Percentiles rank a stretch among this genome's conserved stretches.
These are phyloP conservation scores for Ormyrus pomaceus DNA, from an alignment of 2,888 invertebrate species.

Conservation along the genomic window DNA sequence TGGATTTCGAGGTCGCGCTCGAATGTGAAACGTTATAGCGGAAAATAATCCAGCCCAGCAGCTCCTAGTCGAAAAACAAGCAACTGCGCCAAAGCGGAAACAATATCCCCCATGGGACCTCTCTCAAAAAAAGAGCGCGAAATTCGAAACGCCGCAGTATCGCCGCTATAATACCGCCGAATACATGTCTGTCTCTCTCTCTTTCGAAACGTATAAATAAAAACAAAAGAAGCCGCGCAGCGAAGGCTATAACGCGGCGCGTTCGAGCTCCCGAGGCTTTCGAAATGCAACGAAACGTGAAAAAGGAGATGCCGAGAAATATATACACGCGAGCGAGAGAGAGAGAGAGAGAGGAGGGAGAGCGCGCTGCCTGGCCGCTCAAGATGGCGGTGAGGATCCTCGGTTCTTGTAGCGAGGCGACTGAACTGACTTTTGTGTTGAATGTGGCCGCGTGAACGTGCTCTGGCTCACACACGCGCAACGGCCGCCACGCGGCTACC, in stretches of 20 bases:
- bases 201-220: constrained; percentile 33
- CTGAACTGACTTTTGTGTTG: not conserved
- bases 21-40: no score
- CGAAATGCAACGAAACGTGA: constrained; percentile 48
- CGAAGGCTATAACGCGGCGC: constrained; percentile 13
- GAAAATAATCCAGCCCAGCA: no score
- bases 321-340: constrained; percentile 8
- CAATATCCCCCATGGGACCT: no score
- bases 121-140: constrained; percentile 29
- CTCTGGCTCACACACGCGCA: no score
- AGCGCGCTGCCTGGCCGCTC: constrained; percentile 12
- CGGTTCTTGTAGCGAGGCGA: not conserved
- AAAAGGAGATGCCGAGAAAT: constrained; percentile 39
- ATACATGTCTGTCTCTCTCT: not conserved
- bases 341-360: not conserved
- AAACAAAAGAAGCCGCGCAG: constrained; percentile 4
- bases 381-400: constrained; percentile 52
- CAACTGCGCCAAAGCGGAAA: no score
- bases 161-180: no score
- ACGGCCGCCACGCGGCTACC: no score
- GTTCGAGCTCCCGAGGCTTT: constrained; percentile 38
- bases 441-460: no score
- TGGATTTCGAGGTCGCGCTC: no score
- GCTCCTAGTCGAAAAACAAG: no score
- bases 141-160: constrained; percentile 6